A percentile compares a stretch with the other conserved stretches of the same genome.
phyloP scores from a whole-genome alignment of 2,797 vertebrate species.

The Basileuterus tristriatus region DNA sequence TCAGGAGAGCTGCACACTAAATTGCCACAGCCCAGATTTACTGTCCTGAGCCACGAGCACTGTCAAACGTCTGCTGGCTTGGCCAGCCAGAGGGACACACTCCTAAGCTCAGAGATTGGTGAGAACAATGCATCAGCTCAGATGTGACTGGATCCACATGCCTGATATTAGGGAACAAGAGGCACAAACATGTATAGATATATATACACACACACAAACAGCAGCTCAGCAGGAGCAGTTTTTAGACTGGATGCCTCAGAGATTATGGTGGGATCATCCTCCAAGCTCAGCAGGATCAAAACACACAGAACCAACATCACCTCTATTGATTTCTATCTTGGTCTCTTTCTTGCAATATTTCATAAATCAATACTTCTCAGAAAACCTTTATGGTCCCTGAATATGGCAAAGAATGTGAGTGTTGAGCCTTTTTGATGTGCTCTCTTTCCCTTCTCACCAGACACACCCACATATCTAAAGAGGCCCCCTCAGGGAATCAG shows the following conservation, averaged over 20 bases:
- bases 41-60: background rate
- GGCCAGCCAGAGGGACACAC: background rate
- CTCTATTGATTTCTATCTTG: conserved; percentile 58
- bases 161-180: background rate
- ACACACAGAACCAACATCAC: conserved; percentile 50
- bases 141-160: background rate
- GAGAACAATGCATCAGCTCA: background rate
- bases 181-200: background rate
- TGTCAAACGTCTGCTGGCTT: fast-evolving
- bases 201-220: background rate
- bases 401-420: background rate
- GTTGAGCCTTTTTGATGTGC: background rate
- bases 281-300: conserved; percentile 59
- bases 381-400: conserved; percentile 15
- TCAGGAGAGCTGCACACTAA: background rate
- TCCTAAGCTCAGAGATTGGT: background rate
- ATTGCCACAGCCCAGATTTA: background rate
- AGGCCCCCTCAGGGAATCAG: background rate
- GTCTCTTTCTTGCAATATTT: conserved; percentile 57
- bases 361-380: conserved; percentile 35
- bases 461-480: background rate
- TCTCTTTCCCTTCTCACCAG: background rate
- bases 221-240: background rate
- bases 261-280: conserved; percentile 57
- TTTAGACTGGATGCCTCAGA: conserved; percentile 19